Evolutionary conservation across 2,888 invertebrate genomes (phyloP), one percentile per base, ranked within the genome.

Genomic region (Ptychoptera albimana): DNA sequence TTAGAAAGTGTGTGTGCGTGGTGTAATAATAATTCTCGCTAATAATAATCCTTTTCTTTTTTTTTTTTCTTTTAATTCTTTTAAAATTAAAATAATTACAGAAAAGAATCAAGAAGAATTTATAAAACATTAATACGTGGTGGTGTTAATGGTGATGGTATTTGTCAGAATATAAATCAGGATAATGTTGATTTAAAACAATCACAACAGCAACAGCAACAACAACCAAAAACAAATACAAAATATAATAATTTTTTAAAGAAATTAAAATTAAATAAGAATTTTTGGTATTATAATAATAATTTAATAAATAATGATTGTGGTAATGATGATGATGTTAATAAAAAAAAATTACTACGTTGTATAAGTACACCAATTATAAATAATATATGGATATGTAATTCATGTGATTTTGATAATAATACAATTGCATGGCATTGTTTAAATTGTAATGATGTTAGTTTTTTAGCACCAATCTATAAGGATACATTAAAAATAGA

Each of bases 371-470:
- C 64, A 56, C 64, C 65, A 48, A 61, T 62, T 31, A 46, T 66
- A 35, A 63, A 64, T 53, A 63, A 65, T 12, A 60, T 61, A 13
- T 68, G 68, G 68, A 59, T 61, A 39, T 68, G 68, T 48, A 61
- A 62, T 49, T 56, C 58, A 50, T 65, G 65, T 52, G 58, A 59
- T 45, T 55, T 62, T 39, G 60, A 61, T 49, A 65, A 65, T 52
- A 64, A 60, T 52, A 62, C 64, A n/a, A 65, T 66, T 36, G 64
- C 66, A 48, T 66, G 66, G 64, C 66, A 66, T 47, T 66, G 66
- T 52, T 55, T 66, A 38, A 64, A 64, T 50, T 66, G 66, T 53
- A 62, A 65, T 52, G 60, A 59, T 39, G 66, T 66, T 38, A 66
- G 66, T 52, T 60, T 60, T 52, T 54, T 65, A 50, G 66, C 66